Percentiles rank a stretch among this genome's conserved stretches.
These are phyloP conservation scores for Endomychus coccineus DNA, from an alignment of 2,888 invertebrate species.

Conservation along the genomic window DNA sequence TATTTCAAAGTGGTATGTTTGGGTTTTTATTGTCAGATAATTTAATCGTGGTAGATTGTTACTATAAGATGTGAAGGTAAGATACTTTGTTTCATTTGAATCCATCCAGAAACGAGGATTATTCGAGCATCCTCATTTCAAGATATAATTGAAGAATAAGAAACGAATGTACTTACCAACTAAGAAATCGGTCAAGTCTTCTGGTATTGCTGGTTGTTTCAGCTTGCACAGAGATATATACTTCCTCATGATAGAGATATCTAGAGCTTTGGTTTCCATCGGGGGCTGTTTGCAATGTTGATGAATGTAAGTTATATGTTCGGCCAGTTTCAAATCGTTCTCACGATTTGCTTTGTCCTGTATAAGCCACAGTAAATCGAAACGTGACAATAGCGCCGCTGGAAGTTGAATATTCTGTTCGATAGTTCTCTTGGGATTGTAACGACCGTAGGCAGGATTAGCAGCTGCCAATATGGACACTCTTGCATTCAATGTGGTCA, in stretches of 20 bases:
- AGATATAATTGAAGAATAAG: background rate
- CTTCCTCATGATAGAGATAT: slow-evolving; percentile 89
- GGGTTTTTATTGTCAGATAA: no score
- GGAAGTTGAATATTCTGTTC: slow-evolving; percentile 98
- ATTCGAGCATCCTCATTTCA: no score
- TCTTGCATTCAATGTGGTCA: slow-evolving; percentile 95
- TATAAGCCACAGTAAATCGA: slow-evolving; percentile 94
- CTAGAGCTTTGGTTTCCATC: slow-evolving; percentile 62
- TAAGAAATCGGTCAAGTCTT: slow-evolving; percentile 78
- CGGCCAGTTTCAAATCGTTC: slow-evolving; percentile 75
- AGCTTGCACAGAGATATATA: slow-evolving; percentile 88
- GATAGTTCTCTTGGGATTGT: slow-evolving; percentile 89
- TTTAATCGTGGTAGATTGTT: no score
- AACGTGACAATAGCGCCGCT: slow-evolving; percentile 92
- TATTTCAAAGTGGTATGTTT: no score
- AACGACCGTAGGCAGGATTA: slow-evolving; percentile 97
- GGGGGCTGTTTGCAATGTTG: slow-evolving; percentile 85
- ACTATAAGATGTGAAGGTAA: no score
- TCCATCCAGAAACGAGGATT: no score
- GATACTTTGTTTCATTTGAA: no score
- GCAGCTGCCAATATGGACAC: slow-evolving; percentile 97
- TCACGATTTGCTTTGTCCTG: slow-evolving; percentile 70
- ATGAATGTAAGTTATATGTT: slow-evolving; percentile 97
- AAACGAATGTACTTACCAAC: slow-evolving; percentile 50
- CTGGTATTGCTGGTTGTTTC: slow-evolving; percentile 82